These are phyloP conservation scores for Cremastinae sp. DNA, from an alignment of 2,888 invertebrate species.

Conservation along the genomic window DNA sequence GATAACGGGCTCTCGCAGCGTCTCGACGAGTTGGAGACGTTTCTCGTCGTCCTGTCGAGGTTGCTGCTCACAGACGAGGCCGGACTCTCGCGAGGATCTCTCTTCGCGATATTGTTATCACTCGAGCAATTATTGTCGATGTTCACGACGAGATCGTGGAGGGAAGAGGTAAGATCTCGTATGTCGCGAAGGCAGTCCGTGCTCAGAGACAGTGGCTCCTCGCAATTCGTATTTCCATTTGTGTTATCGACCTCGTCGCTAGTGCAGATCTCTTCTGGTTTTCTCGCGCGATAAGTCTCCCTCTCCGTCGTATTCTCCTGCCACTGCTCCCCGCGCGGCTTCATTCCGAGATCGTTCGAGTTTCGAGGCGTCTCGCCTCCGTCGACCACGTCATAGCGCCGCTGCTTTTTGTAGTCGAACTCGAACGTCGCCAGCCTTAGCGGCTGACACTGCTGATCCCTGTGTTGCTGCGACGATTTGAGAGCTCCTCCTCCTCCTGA, in stretches of 20 bases:
- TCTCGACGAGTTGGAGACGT: conserved; percentile 14
- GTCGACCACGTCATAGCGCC: conserved; percentile 34
- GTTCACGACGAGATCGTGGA: conserved; percentile 69
- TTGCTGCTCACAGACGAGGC: conserved; percentile 67
- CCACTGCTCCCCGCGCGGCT: conserved; percentile 47
- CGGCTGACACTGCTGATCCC: conserved; percentile 78
- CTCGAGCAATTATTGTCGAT: conserved; percentile 59
- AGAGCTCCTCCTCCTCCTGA: conserved; percentile 69
- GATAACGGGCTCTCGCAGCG: conserved; percentile 38
- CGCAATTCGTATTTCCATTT: conserved; percentile 62
- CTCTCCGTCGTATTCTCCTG: conserved; percentile 56
- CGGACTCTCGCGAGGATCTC: conserved; percentile 55
- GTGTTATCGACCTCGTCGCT: conserved; percentile 63
- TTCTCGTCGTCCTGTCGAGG: conserved; percentile 13
- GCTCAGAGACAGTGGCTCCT: conserved; percentile 67
- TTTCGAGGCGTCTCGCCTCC: conserved; percentile 4
- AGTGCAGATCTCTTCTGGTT: neutral
- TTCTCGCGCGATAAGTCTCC: conserved; percentile 49
- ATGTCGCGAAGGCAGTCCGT: conserved; percentile 70
- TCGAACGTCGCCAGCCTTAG: conserved; percentile 76
- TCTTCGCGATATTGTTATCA: conserved; percentile 9
- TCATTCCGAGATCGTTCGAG: conserved; percentile 48
- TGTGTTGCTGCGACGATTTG: conserved; percentile 77
- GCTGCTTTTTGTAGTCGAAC: conserved; percentile 72
- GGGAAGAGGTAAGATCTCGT: conserved; percentile 66